A percentile compares a stretch with the other conserved stretches of the same genome.
These are phyloP conservation scores for Tragelaphus oryx DNA, from an alignment of 2,797 vertebrate species.

Conservation along the genomic window DNA sequence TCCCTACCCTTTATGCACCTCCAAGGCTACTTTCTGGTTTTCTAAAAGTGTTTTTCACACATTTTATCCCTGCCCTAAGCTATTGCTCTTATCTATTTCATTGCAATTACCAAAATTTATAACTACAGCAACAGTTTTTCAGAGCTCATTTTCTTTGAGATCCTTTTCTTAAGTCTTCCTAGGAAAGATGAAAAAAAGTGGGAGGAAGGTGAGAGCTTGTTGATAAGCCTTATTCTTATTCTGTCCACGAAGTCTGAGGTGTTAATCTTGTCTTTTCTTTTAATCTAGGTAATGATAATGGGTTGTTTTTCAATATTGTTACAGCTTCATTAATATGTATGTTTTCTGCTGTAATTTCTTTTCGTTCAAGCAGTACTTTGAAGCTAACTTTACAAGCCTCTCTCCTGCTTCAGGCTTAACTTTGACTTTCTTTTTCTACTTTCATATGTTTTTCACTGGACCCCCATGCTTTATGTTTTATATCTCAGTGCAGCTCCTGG, in stretches of 20 bases:
- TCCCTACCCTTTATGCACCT: neutral
- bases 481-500: neutral
- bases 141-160: slow-evolving; percentile 28
- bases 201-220: neutral
- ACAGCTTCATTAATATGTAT: slow-evolving; percentile 79
- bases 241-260: slow-evolving; percentile 68
- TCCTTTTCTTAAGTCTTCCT: slow-evolving; percentile 24
- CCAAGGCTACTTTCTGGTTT: neutral
- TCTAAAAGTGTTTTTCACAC: neutral
- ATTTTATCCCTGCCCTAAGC: neutral
- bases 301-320: slow-evolving; percentile 77
- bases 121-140: neutral
- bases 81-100: neutral
- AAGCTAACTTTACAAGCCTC: slow-evolving; percentile 75
- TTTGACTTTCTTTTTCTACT: slow-evolving; percentile 67
- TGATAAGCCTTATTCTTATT: slow-evolving; percentile 23
- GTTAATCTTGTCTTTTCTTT: slow-evolving; percentile 74
- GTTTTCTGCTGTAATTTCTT: slow-evolving; percentile 59
- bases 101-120: neutral
- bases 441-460: slow-evolving; percentile 48
- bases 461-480: neutral
- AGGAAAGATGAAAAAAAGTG: neutral
- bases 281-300: slow-evolving; percentile 77
- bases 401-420: slow-evolving; percentile 72
- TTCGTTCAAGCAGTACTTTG: slow-evolving; percentile 68